phyloP scores from a whole-genome alignment of 2,888 invertebrate species.

The Scaptomyza polygonia region DNA sequence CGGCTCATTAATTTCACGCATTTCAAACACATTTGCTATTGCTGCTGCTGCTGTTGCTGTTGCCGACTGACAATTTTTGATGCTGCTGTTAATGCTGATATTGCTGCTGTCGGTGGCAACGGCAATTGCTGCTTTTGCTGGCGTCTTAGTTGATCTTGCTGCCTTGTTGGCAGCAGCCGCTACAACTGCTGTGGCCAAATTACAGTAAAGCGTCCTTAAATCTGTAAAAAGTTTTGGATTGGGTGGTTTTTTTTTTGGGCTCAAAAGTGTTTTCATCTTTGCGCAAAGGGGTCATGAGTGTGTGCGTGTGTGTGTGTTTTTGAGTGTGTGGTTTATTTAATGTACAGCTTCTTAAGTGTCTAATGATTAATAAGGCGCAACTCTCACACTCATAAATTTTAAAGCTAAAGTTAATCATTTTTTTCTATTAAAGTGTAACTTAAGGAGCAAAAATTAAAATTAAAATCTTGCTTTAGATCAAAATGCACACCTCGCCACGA shows the following conservation, averaged over 20 bases:
- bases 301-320: constrained; percentile 6
- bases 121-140: constrained; percentile 22
- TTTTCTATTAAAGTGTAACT: constrained; percentile 23
- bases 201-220: constrained; percentile 84
- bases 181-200: constrained; percentile 83
- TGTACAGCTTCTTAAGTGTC: constrained; percentile 52
- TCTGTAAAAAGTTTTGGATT: constrained; percentile 84
- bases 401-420: constrained; percentile 40
- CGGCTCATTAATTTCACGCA: constrained; percentile 79
- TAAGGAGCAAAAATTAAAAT: constrained; percentile 35
- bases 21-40: constrained; percentile 36
- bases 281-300: constrained; percentile 27
- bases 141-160: constrained; percentile 45
- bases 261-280: constrained; percentile 58
- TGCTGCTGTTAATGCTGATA: constrained; percentile 28
- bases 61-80: constrained; percentile 35
- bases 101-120: constrained; percentile 37
- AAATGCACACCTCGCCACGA: constrained; percentile 54
- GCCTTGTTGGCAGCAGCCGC: constrained; percentile 75
- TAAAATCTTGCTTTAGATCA: constrained; percentile 30
- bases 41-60: constrained; percentile 21
- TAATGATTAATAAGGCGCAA: constrained; percentile 54
- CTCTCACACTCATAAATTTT: constrained; percentile 44
- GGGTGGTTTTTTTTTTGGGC: constrained; percentile 77
- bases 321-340: constrained; percentile 20